Base-by-base conservation (phyloP, 2,797 vertebrate species). In the Garrulus glandarius region DNA sequence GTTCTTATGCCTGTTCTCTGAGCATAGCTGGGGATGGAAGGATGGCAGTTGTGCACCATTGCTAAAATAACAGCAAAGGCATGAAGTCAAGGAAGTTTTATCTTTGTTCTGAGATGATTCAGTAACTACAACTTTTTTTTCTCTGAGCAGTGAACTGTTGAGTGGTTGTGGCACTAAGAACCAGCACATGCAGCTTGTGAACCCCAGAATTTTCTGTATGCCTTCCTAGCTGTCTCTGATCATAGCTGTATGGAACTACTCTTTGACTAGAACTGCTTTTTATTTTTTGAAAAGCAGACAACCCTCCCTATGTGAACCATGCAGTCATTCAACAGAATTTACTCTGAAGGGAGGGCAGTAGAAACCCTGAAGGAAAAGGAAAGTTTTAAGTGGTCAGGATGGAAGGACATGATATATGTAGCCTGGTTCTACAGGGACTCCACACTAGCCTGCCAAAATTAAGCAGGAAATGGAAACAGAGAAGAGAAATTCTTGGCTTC, bases 401-500 rank as follows among this genome's bases (percentile, higher is more conserved):
- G 41, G 49, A 49, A 85, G n/a, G 44, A 49, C 11, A 27, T 89
- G 71, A 93, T 94, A 32, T 80, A 91, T 67, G 19, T 74, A 39
- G 52, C 9, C 24, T 55, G 70, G 60, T 64, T 94, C 88, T 87
- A 3, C 6, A 39, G 86, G 55, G 80, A 93, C 52, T 67, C 55
- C 13, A 49, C 0, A 3, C 18, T n/a, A 63, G 59, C 37, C 52
- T 91, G 70, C 63, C 76, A 92, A 78, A 94, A 81, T 86, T 23
- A 30, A 34, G 44, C 76, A 95, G 90, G 83, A 95, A 95, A 84
- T 84, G 72, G 87, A 80, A 93, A 84, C 0, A 0, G 71, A 71
- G 50, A 88, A 69, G 80, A 93, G n/a, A 90, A 89, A 93, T 87
- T 94, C 74, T 79, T 95, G 63, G 27, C 20, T 77, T 89, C 52